These are phyloP conservation scores for Spodoptera exigua DNA, from an alignment of 2,888 invertebrate genomes.

Conservation along the genomic window DNA sequence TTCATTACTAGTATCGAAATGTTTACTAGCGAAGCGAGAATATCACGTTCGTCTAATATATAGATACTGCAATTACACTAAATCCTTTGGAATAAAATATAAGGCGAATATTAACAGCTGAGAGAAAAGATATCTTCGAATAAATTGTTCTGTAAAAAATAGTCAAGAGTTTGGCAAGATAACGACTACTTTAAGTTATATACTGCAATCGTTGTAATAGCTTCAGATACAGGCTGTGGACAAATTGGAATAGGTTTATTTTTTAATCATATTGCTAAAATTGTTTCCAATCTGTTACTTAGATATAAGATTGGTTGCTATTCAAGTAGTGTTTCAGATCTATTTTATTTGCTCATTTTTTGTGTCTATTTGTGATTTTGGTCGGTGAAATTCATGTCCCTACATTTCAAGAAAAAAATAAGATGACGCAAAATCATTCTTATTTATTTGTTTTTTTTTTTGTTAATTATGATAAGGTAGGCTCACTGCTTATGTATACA, in stretches of 20 bases:
- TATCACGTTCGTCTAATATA: slow-evolving; percentile 16
- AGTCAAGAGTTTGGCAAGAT: slow-evolving; percentile 48
- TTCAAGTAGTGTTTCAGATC: no score
- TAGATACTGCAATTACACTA: slow-evolving; percentile 35
- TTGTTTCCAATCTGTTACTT: no score
- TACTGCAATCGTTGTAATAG: slow-evolving; percentile 60
- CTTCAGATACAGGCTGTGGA: slow-evolving; percentile 25
- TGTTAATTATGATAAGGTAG: no score
- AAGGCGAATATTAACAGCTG: slow-evolving; percentile 16
- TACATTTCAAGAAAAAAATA: no score
- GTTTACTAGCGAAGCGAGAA: slow-evolving; percentile 1
- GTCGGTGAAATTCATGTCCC: no score
- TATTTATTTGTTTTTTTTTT: no score
- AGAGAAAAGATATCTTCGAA: slow-evolving; percentile 30
- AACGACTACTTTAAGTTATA: slow-evolving; percentile 60
- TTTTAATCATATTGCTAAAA: neutral
- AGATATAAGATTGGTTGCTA: no score
- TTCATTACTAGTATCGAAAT: neutral
- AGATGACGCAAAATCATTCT: no score
- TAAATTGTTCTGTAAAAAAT: slow-evolving; percentile 56
- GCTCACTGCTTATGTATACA: no score
- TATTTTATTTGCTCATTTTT: no score
- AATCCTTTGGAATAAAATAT: slow-evolving; percentile 30
- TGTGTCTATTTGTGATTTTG: no score
- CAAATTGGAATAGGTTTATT: neutral